A percentile compares a stretch with the other conserved stretches of the same genome.
These are phyloP conservation scores for Blastomussa wellsi DNA, from an alignment of 92 coral and sea anemone genomes.

Conservation along the genomic window DNA sequence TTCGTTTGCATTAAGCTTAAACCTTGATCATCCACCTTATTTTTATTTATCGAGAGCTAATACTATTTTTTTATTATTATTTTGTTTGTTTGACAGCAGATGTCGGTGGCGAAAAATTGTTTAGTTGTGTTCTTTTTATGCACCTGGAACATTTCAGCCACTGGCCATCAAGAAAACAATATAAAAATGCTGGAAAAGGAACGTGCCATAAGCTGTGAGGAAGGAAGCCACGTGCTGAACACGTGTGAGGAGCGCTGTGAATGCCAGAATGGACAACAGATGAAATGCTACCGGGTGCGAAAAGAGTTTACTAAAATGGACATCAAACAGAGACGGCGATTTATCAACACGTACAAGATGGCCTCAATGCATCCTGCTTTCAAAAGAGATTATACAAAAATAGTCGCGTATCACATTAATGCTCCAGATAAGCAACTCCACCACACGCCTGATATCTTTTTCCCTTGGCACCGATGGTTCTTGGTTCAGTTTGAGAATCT, in stretches of 20 bases:
- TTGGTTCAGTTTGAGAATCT: constrained; percentile 48
- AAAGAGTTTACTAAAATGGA: constrained; percentile 30
- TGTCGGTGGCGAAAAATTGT: neutral
- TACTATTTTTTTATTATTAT: neutral
- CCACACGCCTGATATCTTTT: constrained; percentile 42
- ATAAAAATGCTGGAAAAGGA: neutral
- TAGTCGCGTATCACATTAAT: constrained; percentile 10
- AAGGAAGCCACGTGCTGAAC: constrained; percentile 29
- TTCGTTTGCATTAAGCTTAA: too few relatives aligned
- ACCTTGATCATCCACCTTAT: too few relatives aligned
- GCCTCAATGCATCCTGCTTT: neutral
- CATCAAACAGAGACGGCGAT: neutral
- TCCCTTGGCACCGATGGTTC: constrained; percentile 67
- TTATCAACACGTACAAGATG: constrained; percentile 4
- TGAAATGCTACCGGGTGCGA: constrained; percentile 26
- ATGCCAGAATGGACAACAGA: constrained; percentile 10
- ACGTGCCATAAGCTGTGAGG: neutral
- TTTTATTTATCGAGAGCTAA: neutral
- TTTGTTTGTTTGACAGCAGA: neutral
- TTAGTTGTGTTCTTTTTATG: neutral
- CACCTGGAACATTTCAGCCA: neutral
- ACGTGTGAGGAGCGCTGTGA: constrained; percentile 32
- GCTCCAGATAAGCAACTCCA: constrained; percentile 34
- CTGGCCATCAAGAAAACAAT: neutral
- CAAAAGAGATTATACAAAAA: neutral